Evolutionary conservation across 2,113 vertebrate genomes (phyloP).

Genomic region (Thamnophis sirtalis): DNA sequence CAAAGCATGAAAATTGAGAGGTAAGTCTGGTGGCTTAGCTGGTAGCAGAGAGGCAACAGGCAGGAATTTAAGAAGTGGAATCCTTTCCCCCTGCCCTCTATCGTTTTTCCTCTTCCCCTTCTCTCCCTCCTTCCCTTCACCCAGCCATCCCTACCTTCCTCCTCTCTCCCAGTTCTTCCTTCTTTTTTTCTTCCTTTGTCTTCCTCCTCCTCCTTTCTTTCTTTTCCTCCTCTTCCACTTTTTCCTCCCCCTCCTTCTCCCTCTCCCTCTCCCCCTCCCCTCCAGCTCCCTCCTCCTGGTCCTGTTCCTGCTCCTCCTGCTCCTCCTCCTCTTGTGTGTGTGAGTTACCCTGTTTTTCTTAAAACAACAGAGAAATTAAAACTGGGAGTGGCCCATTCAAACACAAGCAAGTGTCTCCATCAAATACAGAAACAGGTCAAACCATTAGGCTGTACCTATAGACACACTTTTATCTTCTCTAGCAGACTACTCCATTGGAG

Average conservation of each 20-base stretch:
- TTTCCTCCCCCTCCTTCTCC: neutral
- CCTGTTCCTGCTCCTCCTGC: no score
- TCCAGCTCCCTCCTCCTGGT: neutral
- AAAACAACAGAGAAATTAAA: neutral
- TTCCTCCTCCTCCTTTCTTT: neutral
- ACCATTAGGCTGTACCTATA: neutral
- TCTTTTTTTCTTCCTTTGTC: no score
- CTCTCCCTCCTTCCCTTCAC: no score
- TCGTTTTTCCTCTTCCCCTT: neutral
- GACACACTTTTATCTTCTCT: neutral
- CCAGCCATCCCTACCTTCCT: no score
- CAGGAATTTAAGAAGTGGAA: neutral
- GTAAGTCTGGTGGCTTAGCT: neutral
- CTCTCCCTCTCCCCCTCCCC: no score
- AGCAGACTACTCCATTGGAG: neutral
- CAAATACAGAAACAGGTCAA: neutral
- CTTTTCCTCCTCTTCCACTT: neutral
- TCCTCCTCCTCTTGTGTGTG: no score
- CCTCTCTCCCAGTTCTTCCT: no score
- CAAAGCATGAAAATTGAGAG: neutral
- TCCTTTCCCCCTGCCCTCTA: neutral
- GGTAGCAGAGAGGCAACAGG: neutral
- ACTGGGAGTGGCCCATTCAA: neutral
- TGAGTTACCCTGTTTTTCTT: neutral
- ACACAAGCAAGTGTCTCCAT: neutral